phyloP scores from a whole-genome alignment of 2,113 vertebrate species.

The Percopsis transmontana region DNA sequence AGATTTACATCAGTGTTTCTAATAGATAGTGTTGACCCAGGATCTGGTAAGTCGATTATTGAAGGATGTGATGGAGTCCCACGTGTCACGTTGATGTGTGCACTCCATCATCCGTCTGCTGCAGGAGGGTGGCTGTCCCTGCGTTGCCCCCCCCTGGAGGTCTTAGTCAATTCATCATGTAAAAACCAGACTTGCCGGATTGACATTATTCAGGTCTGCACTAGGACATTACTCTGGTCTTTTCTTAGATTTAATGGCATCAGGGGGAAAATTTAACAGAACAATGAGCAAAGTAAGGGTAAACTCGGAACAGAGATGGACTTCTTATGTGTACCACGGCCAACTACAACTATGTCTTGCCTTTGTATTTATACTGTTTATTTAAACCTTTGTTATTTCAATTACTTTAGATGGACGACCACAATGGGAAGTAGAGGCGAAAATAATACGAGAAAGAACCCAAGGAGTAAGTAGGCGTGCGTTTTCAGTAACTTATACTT shows the following conservation, averaged over 20 bases:
- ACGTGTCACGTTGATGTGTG: not conserved
- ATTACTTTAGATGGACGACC: conserved; percentile 87
- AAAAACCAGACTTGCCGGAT: conserved; percentile 3
- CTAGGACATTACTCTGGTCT: not conserved
- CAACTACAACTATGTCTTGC: not conserved
- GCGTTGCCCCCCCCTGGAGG: not conserved
- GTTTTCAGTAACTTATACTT: not conserved
- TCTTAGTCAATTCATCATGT: not conserved
- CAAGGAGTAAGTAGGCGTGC: conserved; percentile 88
- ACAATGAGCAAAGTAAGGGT: too few species aligned
- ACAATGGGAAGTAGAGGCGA: conserved; percentile 98
- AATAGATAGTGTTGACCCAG: not conserved
- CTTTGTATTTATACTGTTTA: not conserved
- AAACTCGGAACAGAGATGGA: too few species aligned
- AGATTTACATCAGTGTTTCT: not conserved
- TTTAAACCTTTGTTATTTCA: not conserved
- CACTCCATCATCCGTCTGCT: not conserved
- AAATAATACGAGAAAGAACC: conserved; percentile 92
- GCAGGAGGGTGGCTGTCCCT: not conserved
- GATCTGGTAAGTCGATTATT: not conserved
- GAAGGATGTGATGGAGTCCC: conserved; percentile 1
- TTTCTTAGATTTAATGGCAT: not conserved
- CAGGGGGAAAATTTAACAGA: too few species aligned
- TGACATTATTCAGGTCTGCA: not conserved
- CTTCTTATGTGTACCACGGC: too few species aligned